Percentiles rank a stretch among this genome's conserved stretches.
Conservation (phyloP, 2,113 vertebrate species). For the Labeo catla region DNA sequence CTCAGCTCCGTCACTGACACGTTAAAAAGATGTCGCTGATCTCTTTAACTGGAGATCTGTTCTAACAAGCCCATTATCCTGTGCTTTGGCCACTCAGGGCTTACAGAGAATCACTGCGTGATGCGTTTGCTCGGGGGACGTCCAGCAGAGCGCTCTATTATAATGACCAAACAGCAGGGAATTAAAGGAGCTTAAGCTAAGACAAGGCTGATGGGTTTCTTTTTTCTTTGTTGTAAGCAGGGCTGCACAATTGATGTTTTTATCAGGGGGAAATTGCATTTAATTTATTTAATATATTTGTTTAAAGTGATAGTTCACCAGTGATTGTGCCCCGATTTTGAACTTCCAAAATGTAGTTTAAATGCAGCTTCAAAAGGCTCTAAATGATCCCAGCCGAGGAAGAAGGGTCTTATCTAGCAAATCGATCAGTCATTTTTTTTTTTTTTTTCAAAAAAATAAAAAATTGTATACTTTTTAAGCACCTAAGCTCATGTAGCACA, state of each 20-base stretch:
- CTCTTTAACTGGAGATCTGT: constrained; percentile 16
- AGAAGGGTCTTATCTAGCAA: too few species aligned
- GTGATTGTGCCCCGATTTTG: too few species aligned
- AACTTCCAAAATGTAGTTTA: too few species aligned
- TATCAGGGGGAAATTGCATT: neutral
- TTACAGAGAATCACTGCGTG: neutral
- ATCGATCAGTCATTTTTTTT: too few species aligned
- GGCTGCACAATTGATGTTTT: too few species aligned
- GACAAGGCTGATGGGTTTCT: too few species aligned
- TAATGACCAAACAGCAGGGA: constrained; percentile 1
- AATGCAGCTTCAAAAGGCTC: too few species aligned
- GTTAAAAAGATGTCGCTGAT: neutral
- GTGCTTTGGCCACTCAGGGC: neutral
- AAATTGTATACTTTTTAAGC: too few species aligned
- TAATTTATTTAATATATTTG: neutral
- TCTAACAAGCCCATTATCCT: constrained; percentile 26
- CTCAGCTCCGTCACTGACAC: neutral
- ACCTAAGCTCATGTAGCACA: too few species aligned
- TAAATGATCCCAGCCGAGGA: too few species aligned
- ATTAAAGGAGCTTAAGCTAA: neutral
- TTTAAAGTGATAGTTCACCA: neutral
- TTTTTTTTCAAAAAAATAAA: too few species aligned
- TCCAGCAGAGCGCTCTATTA: neutral
- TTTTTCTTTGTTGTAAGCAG: too few species aligned
- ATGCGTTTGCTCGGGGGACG: neutral